Evolutionary conservation across 2,797 vertebrate species (phyloP).

Genomic region (Clarias pachynema): DNA sequence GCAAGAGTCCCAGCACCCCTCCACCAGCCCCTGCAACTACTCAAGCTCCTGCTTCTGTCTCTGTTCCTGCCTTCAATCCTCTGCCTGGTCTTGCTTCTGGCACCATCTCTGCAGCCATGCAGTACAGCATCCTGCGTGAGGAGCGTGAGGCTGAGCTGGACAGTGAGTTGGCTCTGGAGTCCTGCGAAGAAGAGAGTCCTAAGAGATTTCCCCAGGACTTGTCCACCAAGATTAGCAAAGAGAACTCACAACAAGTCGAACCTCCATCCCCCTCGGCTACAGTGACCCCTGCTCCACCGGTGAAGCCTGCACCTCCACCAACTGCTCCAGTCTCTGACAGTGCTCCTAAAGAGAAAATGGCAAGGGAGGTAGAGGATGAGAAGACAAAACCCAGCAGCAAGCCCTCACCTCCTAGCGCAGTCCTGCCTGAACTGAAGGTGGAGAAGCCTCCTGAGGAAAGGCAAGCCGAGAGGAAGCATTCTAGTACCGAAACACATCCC

Average conservation of each 20-base stretch:
- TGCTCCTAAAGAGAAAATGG: slow-evolving; percentile 40
- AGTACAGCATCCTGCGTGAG: slow-evolving; percentile 95
- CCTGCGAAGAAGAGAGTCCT: slow-evolving; percentile 94
- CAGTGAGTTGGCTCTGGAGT: slow-evolving; percentile 97
- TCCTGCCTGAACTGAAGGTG: slow-evolving; percentile 52
- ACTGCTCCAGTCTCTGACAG: neutral
- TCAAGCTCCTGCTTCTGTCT: slow-evolving; percentile 50
- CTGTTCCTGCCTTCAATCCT: slow-evolving; percentile 68
- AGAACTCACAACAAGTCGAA: slow-evolving; percentile 68
- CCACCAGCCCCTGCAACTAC: slow-evolving; percentile 58
- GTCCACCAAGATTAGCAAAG: slow-evolving; percentile 74
- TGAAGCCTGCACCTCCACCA: slow-evolving; percentile 52
- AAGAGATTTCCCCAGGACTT: slow-evolving; percentile 87
- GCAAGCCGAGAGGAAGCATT: slow-evolving; percentile 39
- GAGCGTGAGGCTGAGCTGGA: slow-evolving; percentile 98
- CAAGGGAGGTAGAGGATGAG: slow-evolving; percentile 33
- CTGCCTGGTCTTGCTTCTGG: slow-evolving; percentile 70
- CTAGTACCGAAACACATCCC: slow-evolving; percentile 35
- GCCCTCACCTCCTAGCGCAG: neutral
- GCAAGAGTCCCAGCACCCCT: slow-evolving; percentile 65
- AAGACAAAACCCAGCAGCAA: slow-evolving; percentile 39
- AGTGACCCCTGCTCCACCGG: slow-evolving; percentile 56
- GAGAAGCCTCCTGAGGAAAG: slow-evolving; percentile 46
- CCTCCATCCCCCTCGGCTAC: slow-evolving; percentile 60
- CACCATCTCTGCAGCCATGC: slow-evolving; percentile 56